These are phyloP conservation scores for Brachynemurus nebulosus DNA, from an alignment of 2,888 invertebrate genomes.

Conservation along the genomic window DNA sequence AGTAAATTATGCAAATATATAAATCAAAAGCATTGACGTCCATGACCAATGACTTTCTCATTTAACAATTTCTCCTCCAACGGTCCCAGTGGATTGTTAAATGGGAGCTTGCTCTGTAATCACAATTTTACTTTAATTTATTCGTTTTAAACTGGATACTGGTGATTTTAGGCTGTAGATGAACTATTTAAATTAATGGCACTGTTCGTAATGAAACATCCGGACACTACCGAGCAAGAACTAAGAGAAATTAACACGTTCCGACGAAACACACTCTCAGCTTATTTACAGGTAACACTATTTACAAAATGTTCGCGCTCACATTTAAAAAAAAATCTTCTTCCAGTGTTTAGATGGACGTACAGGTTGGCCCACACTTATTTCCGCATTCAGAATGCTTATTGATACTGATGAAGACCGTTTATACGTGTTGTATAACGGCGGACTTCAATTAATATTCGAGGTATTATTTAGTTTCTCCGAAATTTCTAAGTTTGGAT, in stretches of 20 bases:
- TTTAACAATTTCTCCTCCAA: too few species aligned
- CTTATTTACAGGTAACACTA: slow-evolving; percentile 77
- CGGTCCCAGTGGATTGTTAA: too few species aligned
- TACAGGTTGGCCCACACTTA: slow-evolving; percentile 87
- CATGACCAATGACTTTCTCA: too few species aligned
- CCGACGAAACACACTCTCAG: slow-evolving; percentile 67
- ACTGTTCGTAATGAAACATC: slow-evolving; percentile 71
- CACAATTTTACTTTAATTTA: too few species aligned
- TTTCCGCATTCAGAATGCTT: slow-evolving; percentile 76
- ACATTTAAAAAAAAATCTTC: slow-evolving; percentile 2
- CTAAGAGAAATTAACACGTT: slow-evolving; percentile 74
- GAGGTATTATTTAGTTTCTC: slow-evolving; percentile 37
- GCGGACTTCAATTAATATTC: slow-evolving; percentile 68
- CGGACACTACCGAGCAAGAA: slow-evolving; percentile 62
- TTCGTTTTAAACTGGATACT: too few species aligned
- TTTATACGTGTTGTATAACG: slow-evolving; percentile 77
- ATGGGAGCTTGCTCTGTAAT: too few species aligned
- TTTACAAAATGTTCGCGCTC: slow-evolving; percentile 10
- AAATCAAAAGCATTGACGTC: too few species aligned
- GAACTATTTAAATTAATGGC: slow-evolving; percentile 85
- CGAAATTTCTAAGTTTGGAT: neutral
- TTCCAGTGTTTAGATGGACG: slow-evolving; percentile 73
- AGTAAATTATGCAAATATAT: too few species aligned
- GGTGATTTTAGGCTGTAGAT: slow-evolving; percentile 66
- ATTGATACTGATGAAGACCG: slow-evolving; percentile 84